Conservation (phyloP, 2,797 vertebrate species). For the Rhinoraja longicauda region DNA sequence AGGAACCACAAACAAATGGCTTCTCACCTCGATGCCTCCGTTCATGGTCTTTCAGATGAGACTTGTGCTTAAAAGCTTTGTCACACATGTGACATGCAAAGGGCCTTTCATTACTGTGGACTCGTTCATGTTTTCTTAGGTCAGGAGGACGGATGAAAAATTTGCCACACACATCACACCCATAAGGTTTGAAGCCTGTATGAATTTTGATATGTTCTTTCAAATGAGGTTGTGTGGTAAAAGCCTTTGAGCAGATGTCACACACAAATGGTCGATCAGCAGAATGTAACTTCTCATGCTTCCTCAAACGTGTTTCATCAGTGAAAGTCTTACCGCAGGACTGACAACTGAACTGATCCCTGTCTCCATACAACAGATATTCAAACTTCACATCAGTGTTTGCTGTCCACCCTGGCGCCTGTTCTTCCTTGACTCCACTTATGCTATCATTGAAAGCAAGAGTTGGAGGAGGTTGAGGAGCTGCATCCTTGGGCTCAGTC, state of each 20-base stretch:
- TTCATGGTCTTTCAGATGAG: constrained; percentile 97
- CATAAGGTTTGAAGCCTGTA: constrained; percentile 92
- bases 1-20: constrained; percentile 92
- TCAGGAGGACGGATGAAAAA: constrained; percentile 94
- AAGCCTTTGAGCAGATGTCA: constrained; percentile 95
- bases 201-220: constrained; percentile 98
- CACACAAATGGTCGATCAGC: constrained; percentile 91
- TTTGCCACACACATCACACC: constrained; percentile 92
- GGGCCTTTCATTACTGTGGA: constrained; percentile 94
- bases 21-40: constrained; percentile 90
- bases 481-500: constrained; percentile 71
- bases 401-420: constrained; percentile 83
- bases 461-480: constrained; percentile 77
- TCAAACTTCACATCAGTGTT: constrained; percentile 91
- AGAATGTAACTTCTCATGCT: constrained; percentile 90
- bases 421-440: constrained; percentile 82
- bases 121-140: constrained; percentile 89
- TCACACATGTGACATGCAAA: constrained; percentile 96
- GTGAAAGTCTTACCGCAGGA: constrained; percentile 88
- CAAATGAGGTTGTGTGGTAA: constrained; percentile 92
- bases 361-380: constrained; percentile 84
- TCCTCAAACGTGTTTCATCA: constrained; percentile 77
- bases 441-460: constrained; percentile 80
- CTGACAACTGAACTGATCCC: constrained; percentile 84
- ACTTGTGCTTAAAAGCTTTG: constrained; percentile 99